These are phyloP conservation scores for Rhinolophus sinicus DNA, from an alignment of 2,113 vertebrate species.

Conservation along the genomic window DNA sequence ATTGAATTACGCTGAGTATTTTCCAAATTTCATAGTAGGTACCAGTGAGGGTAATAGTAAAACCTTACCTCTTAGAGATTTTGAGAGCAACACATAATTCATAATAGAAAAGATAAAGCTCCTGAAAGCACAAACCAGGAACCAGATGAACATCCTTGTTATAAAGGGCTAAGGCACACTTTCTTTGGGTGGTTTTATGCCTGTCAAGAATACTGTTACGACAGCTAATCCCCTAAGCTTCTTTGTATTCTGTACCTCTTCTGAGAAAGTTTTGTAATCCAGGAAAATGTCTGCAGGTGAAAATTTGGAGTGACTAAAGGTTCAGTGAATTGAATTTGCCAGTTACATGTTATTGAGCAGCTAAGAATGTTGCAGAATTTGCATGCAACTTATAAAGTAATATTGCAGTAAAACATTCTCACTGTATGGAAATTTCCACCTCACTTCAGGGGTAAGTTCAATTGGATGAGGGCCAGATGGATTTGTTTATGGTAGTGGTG, in stretches of 20 bases:
- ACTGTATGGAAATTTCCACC: constrained; percentile 66
- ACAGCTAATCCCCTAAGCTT: constrained; percentile 27
- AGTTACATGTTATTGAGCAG: background rate
- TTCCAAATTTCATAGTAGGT: background rate
- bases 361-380: constrained; percentile 43
- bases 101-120: background rate
- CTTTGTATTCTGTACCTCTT: constrained; percentile 48
- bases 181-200: constrained; percentile 3
- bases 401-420: background rate
- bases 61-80: constrained; percentile 17
- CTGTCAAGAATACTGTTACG: background rate
- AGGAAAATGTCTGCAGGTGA: constrained; percentile 53
- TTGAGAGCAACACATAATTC: constrained; percentile 15
- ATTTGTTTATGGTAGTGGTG: constrained; percentile 52
- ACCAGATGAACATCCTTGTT: background rate
- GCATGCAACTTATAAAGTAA: background rate
- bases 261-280: constrained; percentile 8
- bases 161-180: background rate
- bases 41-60: background rate
- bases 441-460: constrained; percentile 41
- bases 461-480: constrained; percentile 43
- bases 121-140: background rate
- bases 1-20: constrained; percentile 6
- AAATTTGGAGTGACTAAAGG: constrained; percentile 10
- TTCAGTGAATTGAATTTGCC: constrained; percentile 7